phyloP scores from a whole-genome alignment of 2,113 vertebrate genomes.

The Leucosticte australis region DNA sequence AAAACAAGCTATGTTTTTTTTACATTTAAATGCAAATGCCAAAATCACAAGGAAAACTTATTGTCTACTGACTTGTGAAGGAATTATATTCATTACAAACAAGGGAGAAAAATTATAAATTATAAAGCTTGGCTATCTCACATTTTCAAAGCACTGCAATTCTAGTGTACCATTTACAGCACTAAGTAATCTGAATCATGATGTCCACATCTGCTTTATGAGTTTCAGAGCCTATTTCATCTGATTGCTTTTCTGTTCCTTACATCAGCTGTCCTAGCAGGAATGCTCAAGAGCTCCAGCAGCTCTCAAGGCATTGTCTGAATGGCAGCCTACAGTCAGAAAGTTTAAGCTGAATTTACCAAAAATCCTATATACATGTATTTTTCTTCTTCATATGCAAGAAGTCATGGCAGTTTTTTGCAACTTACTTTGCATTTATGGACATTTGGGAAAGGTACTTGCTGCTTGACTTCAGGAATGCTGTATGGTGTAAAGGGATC shows the following conservation, averaged over 20 bases:
- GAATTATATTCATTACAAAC: not conserved
- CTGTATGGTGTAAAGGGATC: accelerated
- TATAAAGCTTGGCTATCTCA: not conserved
- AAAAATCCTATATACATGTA: not conserved
- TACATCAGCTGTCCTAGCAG: not conserved
- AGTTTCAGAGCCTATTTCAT: not conserved
- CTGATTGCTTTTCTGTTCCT: not conserved
- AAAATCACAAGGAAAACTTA: not conserved
- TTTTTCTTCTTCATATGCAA: not conserved
- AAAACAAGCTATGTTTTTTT: not conserved
- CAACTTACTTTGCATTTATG: not conserved
- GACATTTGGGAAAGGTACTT: not conserved
- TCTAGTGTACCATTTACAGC: not conserved
- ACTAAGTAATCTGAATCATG: not conserved
- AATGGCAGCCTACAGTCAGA: not conserved
- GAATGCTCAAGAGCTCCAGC: not conserved
- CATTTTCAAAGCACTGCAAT: not conserved
- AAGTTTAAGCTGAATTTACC: not conserved
- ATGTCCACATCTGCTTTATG: not conserved
- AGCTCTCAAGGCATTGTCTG: not conserved
- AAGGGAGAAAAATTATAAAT: not conserved
- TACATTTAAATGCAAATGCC: not conserved
- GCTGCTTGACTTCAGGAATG: not conserved
- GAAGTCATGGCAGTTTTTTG: not conserved
- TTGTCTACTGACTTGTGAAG: not conserved